These are phyloP conservation scores for Drosophila atripex DNA, from an alignment of 2,888 invertebrate species.

Conservation along the genomic window DNA sequence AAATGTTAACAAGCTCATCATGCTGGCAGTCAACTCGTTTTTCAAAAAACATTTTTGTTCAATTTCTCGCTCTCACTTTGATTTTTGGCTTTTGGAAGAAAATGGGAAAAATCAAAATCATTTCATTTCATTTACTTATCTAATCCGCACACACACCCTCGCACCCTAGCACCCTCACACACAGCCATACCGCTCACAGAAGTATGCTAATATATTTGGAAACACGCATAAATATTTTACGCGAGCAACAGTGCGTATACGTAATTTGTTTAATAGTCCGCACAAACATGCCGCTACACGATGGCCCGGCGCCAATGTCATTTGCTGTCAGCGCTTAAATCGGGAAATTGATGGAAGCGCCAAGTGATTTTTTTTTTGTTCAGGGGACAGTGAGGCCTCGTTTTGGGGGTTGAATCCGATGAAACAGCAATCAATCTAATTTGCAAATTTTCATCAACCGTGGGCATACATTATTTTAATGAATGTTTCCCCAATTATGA, in stretches of 20 bases:
- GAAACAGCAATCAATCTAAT: neutral
- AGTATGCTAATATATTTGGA: conserved; percentile 54
- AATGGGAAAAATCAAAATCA: conserved; percentile 45
- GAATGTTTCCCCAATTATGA: neutral
- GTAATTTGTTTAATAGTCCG: conserved; percentile 71
- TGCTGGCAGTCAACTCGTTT: conserved; percentile 27
- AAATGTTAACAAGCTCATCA: conserved; percentile 33
- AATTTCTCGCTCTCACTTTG: conserved; percentile 21
- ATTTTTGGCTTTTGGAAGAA: conserved; percentile 19
- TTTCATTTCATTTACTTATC: conserved; percentile 45
- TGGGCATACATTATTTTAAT: neutral
- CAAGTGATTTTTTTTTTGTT: conserved; percentile 1
- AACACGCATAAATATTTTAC: conserved; percentile 72
- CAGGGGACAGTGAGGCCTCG: neutral
- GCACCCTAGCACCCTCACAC: conserved; percentile 18
- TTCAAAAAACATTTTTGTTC: conserved; percentile 18
- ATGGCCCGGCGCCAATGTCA: conserved; percentile 62
- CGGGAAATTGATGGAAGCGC: conserved; percentile 20
- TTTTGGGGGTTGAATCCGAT: neutral
- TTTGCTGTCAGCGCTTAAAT: conserved; percentile 42
- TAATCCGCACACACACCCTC: conserved; percentile 17
- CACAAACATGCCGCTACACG: conserved; percentile 56
- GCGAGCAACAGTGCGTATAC: conserved; percentile 73
- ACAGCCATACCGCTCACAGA: conserved; percentile 12
- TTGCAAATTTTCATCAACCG: neutral